Evolutionary conservation across 2,113 vertebrate genomes (phyloP).

Genomic region (Sinocyclocheilus grahami): DNA sequence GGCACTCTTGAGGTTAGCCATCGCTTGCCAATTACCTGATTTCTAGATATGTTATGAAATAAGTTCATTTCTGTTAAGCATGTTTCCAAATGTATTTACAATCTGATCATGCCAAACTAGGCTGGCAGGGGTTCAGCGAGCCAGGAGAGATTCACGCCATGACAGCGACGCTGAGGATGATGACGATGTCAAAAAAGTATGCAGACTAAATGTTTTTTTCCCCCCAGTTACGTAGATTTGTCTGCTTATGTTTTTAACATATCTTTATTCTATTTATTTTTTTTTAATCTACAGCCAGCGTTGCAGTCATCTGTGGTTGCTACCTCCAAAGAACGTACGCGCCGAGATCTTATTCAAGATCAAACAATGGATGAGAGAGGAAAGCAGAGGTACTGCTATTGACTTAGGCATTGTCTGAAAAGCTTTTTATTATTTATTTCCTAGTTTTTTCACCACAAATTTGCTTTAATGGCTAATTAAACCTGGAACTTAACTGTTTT

Average conservation of each 20-base stretch:
- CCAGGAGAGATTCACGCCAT: constrained; percentile 94
- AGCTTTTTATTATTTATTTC: not conserved
- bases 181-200: constrained; percentile 95
- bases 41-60: not conserved
- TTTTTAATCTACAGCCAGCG: constrained; percentile 79
- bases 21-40: not conserved
- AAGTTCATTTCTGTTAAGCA: not conserved
- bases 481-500: not conserved
- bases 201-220: not conserved
- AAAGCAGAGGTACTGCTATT: constrained; percentile 87
- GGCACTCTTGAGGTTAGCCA: constrained; percentile 87
- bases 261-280: constrained; percentile 2
- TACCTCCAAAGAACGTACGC: constrained; percentile 99
- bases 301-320: constrained; percentile 99
- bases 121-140: constrained; percentile 95
- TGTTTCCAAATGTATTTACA: not conserved
- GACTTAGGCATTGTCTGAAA: not conserved
- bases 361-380: constrained; percentile 98
- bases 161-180: constrained; percentile 95
- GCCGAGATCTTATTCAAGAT: constrained; percentile 99
- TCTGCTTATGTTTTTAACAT: not conserved
- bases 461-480: not conserved
- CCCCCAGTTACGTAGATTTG: not conserved
- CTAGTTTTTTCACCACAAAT: not conserved
- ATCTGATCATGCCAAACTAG: constrained; percentile 63